These are phyloP conservation scores for Ondatra zibethicus DNA, from an alignment of 2,113 vertebrate genomes.

Conservation along the genomic window DNA sequence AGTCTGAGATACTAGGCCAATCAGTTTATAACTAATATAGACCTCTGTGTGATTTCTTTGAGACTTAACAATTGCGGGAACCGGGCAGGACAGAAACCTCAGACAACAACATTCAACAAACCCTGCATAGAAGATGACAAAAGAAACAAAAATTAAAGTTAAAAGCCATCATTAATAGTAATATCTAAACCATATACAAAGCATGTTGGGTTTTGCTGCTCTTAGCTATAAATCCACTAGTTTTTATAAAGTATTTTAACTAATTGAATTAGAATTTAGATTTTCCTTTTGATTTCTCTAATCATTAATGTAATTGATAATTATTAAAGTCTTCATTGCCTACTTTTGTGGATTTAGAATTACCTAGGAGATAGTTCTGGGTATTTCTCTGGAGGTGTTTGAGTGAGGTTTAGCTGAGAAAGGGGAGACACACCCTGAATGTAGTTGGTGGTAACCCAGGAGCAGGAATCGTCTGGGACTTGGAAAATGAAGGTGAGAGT, in stretches of 20 bases:
- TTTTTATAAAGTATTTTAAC: too few relatives aligned
- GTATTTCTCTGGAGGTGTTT: neutral
- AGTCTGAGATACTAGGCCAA: too few relatives aligned
- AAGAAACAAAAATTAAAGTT: neutral
- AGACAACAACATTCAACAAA: neutral
- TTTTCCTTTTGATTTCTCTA: neutral
- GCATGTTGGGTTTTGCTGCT: rapidly evolving
- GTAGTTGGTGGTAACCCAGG: neutral
- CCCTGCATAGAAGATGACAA: neutral
- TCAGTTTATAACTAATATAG: too few relatives aligned
- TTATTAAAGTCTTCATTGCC: neutral
- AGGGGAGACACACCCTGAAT: neutral
- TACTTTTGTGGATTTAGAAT: too few relatives aligned
- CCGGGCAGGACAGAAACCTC: too few relatives aligned
- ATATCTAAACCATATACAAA: neutral
- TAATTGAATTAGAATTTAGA: neutral
- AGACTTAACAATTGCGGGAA: too few relatives aligned
- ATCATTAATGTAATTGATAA: too few relatives aligned
- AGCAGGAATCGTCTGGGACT: neutral
- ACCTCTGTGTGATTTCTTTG: too few relatives aligned
- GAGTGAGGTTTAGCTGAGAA: neutral
- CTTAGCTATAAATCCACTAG: neutral
- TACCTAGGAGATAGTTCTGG: neutral
- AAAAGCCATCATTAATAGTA: neutral
- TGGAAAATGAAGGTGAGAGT: neutral